phyloP scores from a whole-genome alignment of 2,797 vertebrate species.

The Helicolenus hilgendorfi region DNA sequence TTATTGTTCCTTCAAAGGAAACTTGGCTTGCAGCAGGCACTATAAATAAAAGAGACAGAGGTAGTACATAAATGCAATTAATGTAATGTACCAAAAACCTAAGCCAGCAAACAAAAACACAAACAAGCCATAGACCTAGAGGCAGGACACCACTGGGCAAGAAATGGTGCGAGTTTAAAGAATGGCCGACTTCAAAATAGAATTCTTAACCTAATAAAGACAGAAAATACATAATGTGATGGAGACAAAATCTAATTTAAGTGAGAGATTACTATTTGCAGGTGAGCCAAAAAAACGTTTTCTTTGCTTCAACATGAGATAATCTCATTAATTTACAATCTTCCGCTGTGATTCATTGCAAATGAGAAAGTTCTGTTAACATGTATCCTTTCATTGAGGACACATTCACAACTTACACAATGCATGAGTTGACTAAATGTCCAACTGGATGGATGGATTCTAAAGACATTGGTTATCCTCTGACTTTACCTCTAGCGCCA shows the following conservation, averaged over 20 bases:
- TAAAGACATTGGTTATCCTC: not conserved
- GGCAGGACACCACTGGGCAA: not conserved
- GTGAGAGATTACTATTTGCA: not conserved
- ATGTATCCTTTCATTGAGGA: not conserved
- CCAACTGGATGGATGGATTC: not conserved
- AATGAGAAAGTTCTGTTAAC: not conserved
- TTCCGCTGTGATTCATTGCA: not conserved
- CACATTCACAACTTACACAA: not conserved
- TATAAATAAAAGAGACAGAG: not conserved
- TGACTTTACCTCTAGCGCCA: too few species aligned
- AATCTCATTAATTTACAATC: not conserved
- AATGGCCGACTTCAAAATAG: not conserved
- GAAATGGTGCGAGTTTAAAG: not conserved
- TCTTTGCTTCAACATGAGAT: too few species aligned
- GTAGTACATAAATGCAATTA: not conserved
- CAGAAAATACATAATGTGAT: not conserved
- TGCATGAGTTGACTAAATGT: not conserved
- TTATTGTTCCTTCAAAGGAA: not conserved
- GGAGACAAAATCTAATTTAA: not conserved
- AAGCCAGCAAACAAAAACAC: not conserved
- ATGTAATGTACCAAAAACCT: not conserved
- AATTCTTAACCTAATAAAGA: not conserved
- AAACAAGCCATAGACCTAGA: not conserved
- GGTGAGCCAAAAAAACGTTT: not conserved
- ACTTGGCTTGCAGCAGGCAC: not conserved